phyloP scores from a whole-genome alignment of 2,888 invertebrate genomes.

The Lacanobia oleracea region DNA sequence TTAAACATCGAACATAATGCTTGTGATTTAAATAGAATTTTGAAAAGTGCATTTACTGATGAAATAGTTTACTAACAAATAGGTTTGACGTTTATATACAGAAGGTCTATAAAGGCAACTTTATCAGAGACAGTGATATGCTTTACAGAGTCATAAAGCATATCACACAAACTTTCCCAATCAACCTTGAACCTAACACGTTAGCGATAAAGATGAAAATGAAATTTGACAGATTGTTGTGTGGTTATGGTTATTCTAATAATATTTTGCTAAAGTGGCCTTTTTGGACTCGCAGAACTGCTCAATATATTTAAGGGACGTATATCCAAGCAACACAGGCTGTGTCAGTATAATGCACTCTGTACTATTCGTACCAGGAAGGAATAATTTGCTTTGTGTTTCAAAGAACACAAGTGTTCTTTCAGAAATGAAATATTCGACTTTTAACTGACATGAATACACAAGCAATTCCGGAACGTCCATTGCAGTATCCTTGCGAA shows the following conservation, averaged over 20 bases:
- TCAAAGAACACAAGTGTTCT: conserved; percentile 33
- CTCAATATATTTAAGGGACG: not conserved
- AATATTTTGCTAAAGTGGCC: too few species aligned
- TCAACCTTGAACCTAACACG: too few species aligned
- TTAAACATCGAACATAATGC: not conserved
- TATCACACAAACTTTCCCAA: too few species aligned
- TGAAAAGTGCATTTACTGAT: not conserved
- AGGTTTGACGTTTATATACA: not conserved
- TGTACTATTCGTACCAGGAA: not conserved
- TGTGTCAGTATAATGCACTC: not conserved
- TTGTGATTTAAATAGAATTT: not conserved
- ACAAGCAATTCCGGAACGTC: conserved; percentile 65
- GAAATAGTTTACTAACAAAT: not conserved
- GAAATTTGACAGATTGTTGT: too few species aligned
- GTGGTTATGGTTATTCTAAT: too few species aligned
- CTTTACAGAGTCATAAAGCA: too few species aligned
- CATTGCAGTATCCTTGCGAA: conserved; percentile 67
- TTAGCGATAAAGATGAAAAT: too few species aligned
- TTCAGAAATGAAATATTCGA: conserved; percentile 61
- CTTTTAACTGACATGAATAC: conserved; percentile 72
- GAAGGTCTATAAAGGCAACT: too few species aligned
- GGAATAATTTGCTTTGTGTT: conserved; percentile 37
- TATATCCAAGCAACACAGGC: not conserved
- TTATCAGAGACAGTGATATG: too few species aligned
- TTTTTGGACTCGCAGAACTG: too few species aligned